Conservation (phyloP, 2,113 vertebrate genomes). For the Ahaetulla prasina region DNA sequence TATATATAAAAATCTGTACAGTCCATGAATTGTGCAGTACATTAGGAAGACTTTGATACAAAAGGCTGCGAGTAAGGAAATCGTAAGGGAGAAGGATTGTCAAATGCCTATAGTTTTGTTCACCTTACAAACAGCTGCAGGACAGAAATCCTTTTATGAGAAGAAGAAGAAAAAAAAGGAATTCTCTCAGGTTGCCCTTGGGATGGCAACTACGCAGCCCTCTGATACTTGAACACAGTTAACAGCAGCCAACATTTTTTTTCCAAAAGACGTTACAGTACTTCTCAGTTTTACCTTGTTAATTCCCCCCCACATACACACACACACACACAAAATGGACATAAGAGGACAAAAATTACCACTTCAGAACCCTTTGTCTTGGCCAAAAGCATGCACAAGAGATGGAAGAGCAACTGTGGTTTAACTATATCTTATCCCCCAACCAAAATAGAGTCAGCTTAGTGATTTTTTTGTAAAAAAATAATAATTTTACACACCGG, state of each 20-base stretch:
- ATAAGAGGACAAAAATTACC: slow-evolving; percentile 46
- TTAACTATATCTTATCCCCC: neutral
- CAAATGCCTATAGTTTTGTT: slow-evolving; percentile 58
- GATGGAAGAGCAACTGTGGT: neutral
- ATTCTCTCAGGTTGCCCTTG: slow-evolving; percentile 51
- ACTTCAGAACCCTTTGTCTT: slow-evolving; percentile 57
- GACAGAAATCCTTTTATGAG: slow-evolving; percentile 55
- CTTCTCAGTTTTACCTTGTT: slow-evolving; percentile 67
- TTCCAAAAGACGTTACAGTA: slow-evolving; percentile 71
- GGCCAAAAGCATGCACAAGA: slow-evolving; percentile 17
- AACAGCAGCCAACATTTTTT: slow-evolving; percentile 55
- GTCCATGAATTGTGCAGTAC: slow-evolving; percentile 94
- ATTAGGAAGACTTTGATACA: slow-evolving; percentile 92
- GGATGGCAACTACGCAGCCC: slow-evolving; percentile 50
- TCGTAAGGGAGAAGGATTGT: slow-evolving; percentile 68
- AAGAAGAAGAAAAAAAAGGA: slow-evolving; percentile 30
- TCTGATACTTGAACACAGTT: slow-evolving; percentile 51
- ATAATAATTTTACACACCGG: slow-evolving; percentile 22
- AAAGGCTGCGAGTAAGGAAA: slow-evolving; percentile 82
- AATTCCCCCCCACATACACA: slow-evolving; percentile 37
- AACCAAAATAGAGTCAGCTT: neutral
- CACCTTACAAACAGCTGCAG: slow-evolving; percentile 62
- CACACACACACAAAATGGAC: slow-evolving; percentile 28
- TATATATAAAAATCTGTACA: slow-evolving; percentile 98
- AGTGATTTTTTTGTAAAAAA: neutral